These are phyloP conservation scores for Dendroctonus valens DNA, from an alignment of 1,140 invertebrate species.

Conservation along the genomic window DNA sequence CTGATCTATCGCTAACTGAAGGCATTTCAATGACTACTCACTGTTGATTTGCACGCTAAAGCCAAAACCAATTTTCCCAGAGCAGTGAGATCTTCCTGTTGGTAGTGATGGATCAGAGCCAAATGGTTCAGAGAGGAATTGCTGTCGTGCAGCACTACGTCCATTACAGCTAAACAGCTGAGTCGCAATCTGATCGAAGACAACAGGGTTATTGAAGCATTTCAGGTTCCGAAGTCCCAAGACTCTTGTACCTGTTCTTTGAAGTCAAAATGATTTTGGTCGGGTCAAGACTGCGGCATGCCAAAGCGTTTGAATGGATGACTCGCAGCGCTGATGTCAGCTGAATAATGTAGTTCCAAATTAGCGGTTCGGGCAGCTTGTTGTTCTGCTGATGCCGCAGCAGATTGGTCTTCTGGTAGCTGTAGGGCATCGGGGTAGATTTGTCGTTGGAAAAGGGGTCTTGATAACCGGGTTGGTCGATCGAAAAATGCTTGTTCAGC, in stretches of 20 bases:
- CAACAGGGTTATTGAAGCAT: not conserved
- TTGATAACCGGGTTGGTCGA: conserved; percentile 68
- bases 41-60: conserved; percentile 83
- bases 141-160: conserved; percentile 78
- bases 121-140: conserved; percentile 59
- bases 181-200: conserved; percentile 62
- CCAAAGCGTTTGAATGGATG: conserved; percentile 74
- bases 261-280: conserved; percentile 85
- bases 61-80: conserved; percentile 90
- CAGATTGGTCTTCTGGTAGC: conserved; percentile 79
- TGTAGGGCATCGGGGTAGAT: conserved; percentile 76
- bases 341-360: conserved; percentile 97
- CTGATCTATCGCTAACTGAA: too few relatives aligned
- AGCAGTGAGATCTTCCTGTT: conserved; percentile 89
- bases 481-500: conserved; percentile 80
- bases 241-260: conserved; percentile 53
- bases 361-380: conserved; percentile 83
- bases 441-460: conserved; percentile 84
- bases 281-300: conserved; percentile 74
- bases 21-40: not conserved
- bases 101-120: conserved; percentile 74
- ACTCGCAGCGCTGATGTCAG: conserved; percentile 89
- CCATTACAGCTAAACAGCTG: conserved; percentile 79
- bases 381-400: conserved; percentile 66
- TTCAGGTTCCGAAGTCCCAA: not conserved